phyloP scores from a whole-genome alignment of 1,140 invertebrate species.

The Myzus persicae region DNA sequence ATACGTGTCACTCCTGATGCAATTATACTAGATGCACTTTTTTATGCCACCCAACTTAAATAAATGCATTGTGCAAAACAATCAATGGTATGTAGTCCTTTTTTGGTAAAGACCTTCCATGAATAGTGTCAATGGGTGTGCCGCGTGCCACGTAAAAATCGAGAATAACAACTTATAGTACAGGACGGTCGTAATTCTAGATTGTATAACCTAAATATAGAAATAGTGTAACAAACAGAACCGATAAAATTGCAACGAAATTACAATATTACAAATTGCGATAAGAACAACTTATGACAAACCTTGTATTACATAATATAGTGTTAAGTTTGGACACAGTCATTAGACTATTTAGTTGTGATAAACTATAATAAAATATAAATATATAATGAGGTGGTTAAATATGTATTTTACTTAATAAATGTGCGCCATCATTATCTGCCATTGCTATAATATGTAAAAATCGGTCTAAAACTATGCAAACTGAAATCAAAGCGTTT shows the following conservation, averaged over 20 bases:
- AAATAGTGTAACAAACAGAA: neutral
- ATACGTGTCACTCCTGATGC: neutral
- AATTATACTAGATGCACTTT: constrained; percentile 25
- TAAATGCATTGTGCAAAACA: constrained; percentile 8
- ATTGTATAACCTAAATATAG: neutral
- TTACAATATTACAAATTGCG: neutral
- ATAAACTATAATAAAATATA: too few relatives aligned
- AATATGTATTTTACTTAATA: too few relatives aligned
- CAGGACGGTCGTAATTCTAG: neutral
- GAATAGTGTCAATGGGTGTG: neutral
- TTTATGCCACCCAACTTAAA: neutral
- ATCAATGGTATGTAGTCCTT: neutral
- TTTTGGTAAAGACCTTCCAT: constrained; percentile 16
- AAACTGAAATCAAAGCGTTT: too few relatives aligned
- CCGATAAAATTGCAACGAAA: too few relatives aligned
- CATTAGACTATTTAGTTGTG: too few relatives aligned
- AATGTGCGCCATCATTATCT: too few relatives aligned
- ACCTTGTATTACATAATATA: neutral
- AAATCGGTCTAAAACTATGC: too few relatives aligned
- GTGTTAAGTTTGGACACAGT: too few relatives aligned
- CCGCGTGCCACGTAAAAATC: neutral
- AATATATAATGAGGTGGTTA: too few relatives aligned
- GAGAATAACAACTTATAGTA: constrained; percentile 4
- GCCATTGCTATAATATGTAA: too few relatives aligned
- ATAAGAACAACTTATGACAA: neutral